phyloP scores from a whole-genome alignment of 1,140 invertebrate genomes.

The Polypedilum pembai region DNA sequence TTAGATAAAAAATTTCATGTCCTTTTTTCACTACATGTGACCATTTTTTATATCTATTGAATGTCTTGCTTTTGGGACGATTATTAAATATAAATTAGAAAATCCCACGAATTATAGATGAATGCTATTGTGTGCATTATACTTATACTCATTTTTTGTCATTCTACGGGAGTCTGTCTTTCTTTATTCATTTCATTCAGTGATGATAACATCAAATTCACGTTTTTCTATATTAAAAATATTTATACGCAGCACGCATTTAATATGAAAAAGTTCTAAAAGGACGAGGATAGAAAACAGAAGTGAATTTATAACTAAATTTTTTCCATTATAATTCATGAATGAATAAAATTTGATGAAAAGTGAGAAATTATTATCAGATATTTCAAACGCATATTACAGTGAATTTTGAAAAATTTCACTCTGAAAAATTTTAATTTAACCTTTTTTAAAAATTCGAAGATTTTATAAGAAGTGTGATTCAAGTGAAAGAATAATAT shows the following conservation, averaged over 20 bases:
- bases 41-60: background rate
- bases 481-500: too few relatives aligned
- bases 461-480: too few relatives aligned
- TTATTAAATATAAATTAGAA: conserved; percentile 28
- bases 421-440: too few relatives aligned
- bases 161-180: background rate
- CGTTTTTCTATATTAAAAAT: background rate
- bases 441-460: too few relatives aligned
- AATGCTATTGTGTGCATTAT: background rate
- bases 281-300: background rate
- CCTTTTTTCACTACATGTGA: background rate
- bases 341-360: too few relatives aligned
- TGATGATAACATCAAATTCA: conserved; percentile 22
- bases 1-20: background rate
- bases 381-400: too few relatives aligned
- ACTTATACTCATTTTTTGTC: background rate
- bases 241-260: conserved; percentile 1
- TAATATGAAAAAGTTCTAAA: conserved; percentile 9
- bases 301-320: conserved; percentile 9
- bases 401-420: too few relatives aligned
- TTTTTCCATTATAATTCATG: background rate
- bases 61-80: background rate
- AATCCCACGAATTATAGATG: conserved; percentile 26
- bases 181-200: background rate
- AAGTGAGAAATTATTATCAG: too few relatives aligned